phyloP scores from a whole-genome alignment of 1,140 invertebrate species.

The Drosophila subobscura region DNA sequence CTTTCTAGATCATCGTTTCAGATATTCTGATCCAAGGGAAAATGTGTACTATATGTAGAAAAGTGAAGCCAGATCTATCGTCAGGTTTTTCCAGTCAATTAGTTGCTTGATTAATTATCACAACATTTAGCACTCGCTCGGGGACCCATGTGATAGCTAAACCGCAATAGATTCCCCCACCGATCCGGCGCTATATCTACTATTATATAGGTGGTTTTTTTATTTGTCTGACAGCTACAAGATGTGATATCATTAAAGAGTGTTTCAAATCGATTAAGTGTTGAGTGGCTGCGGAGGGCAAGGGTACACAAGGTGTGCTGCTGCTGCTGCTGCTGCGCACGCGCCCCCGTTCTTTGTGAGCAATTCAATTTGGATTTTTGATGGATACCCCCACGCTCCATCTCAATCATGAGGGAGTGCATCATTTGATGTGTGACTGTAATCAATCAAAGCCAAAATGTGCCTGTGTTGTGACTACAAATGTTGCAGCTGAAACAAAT shows the following conservation, averaged over 20 bases:
- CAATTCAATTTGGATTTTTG: conserved; percentile 63
- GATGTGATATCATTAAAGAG: conserved; percentile 69
- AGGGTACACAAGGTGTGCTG: conserved; percentile 48
- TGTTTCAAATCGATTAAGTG: conserved; percentile 66
- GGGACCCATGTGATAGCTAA: conserved; percentile 29
- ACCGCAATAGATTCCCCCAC: conserved; percentile 41
- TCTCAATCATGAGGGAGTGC: conserved; percentile 28
- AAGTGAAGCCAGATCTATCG: conserved; percentile 39
- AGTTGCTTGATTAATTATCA: conserved; percentile 61
- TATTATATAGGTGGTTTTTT: neutral
- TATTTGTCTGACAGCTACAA: conserved; percentile 47
- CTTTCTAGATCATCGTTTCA: conserved; percentile 24
- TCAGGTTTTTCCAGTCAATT: conserved; percentile 69
- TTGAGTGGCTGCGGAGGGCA: conserved; percentile 33
- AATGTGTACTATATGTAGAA: conserved; percentile 20
- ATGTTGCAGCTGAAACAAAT: conserved; percentile 73
- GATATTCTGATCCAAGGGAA: conserved; percentile 22
- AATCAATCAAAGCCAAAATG: conserved; percentile 68
- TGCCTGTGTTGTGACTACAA: conserved; percentile 62
- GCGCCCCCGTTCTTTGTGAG: conserved; percentile 65
- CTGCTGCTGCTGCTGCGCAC: conserved; percentile 46
- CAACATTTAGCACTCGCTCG: conserved; percentile 40
- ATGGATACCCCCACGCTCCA: conserved; percentile 32
- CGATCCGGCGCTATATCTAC: conserved; percentile 27
- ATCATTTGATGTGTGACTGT: conserved; percentile 59